phyloP scores from a whole-genome alignment of 2,797 vertebrate species.

The Chelmon rostratus region DNA sequence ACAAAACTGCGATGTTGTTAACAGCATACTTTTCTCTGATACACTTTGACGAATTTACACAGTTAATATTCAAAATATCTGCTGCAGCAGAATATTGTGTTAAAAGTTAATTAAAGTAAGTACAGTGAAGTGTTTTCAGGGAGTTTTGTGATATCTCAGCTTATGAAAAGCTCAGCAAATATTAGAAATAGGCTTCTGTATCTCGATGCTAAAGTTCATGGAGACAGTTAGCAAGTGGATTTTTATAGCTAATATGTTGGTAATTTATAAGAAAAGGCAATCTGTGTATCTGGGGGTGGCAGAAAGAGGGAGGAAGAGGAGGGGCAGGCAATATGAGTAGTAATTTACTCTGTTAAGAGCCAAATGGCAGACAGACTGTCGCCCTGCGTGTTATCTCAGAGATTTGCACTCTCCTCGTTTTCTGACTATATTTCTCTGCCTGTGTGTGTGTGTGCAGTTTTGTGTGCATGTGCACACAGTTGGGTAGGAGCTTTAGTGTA shows the following conservation, averaged over 20 bases:
- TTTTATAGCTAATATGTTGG: constrained; percentile 81
- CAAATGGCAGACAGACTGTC: constrained; percentile 98
- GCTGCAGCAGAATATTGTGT: background rate
- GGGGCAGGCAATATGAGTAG: constrained; percentile 80
- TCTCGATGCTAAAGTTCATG: constrained; percentile 52
- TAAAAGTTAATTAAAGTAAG: background rate
- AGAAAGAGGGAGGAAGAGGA: constrained; percentile 64
- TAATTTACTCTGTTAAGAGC: constrained; percentile 94
- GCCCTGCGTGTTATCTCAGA: constrained; percentile 93
- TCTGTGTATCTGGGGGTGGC: constrained; percentile 81
- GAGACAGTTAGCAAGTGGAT: constrained; percentile 76
- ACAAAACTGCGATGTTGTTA: background rate
- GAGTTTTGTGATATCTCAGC: constrained; percentile 10
- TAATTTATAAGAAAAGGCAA: constrained; percentile 83
- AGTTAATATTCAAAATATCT: background rate
- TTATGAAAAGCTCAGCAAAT: constrained; percentile 50
- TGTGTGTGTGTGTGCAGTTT: constrained; percentile 58
- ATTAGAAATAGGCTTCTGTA: constrained; percentile 47
- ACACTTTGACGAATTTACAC: background rate
- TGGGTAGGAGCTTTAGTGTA: constrained; percentile 48
- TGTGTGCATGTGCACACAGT: constrained; percentile 60
- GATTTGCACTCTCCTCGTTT: constrained; percentile 90
- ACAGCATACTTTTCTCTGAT: background rate
- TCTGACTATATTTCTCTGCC: constrained; percentile 79
- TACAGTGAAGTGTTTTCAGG: constrained; percentile 26